phyloP scores from a whole-genome alignment of 2,113 vertebrate genomes.

The Aramus guarauna region DNA sequence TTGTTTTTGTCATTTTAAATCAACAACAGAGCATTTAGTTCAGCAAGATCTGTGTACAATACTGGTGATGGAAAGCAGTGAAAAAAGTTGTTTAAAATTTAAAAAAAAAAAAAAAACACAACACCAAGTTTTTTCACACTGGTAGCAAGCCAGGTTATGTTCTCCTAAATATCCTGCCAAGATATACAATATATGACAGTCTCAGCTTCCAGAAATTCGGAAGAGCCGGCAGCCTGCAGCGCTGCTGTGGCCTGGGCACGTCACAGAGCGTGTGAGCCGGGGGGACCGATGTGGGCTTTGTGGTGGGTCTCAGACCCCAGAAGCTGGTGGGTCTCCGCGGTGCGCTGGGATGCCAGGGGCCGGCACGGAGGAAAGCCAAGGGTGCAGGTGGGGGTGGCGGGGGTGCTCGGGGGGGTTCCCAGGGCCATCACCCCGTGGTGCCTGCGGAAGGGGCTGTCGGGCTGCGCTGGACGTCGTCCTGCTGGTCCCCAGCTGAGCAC shows the following conservation, averaged over 20 bases:
- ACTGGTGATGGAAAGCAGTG: constrained; percentile 3
- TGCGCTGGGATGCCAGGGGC: background rate
- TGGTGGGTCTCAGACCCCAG: background rate
- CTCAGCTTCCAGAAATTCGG: background rate
- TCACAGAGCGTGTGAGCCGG: background rate
- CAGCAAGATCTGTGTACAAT: background rate
- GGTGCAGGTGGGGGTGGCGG: background rate
- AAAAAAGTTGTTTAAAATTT: background rate
- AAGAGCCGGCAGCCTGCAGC: background rate
- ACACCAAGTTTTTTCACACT: background rate
- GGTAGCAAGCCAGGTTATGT: background rate
- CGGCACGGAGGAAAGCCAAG: background rate
- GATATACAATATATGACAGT: background rate
- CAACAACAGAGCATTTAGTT: background rate
- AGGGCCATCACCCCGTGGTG: fast-evolving
- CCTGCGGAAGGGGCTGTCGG: background rate
- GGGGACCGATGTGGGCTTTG: background rate
- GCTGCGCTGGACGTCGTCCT: background rate
- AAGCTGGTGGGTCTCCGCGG: background rate
- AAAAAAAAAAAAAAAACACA: background rate
- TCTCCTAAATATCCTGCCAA: constrained; percentile 20
- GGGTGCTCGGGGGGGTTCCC: background rate
- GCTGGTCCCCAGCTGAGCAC: background rate
- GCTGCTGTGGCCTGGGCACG: background rate
- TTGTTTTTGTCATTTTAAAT: background rate